Percentiles rank a stretch among this genome's conserved stretches.
Conservation (phyloP, 2,113 vertebrate genomes). For the Spilogale gracilis region DNA sequence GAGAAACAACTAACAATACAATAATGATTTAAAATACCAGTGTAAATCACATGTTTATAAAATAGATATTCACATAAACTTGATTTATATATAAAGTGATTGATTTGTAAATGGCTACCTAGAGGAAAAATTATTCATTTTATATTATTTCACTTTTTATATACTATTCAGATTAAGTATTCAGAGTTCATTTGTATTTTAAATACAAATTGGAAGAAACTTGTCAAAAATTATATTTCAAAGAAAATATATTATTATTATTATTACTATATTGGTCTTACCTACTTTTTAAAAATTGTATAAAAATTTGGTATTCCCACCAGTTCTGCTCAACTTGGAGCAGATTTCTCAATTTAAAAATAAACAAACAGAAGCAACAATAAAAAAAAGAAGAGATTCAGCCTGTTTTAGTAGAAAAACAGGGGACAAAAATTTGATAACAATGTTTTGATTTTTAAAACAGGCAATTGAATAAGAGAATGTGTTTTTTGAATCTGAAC, state of each 20-base stretch:
- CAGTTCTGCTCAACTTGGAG: neutral
- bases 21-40: neutral
- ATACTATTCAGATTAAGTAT: neutral
- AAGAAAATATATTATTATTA: neutral
- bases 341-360: slow-evolving; percentile 5
- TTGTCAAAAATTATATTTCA: neutral
- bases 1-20: neutral
- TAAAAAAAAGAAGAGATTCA: neutral
- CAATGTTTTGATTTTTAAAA: slow-evolving; percentile 20
- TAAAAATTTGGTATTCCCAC: neutral
- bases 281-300: neutral
- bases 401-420: neutral
- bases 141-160: neutral
- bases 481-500: slow-evolving; percentile 3
- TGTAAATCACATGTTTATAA: slow-evolving; percentile 30
- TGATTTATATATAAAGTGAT: neutral
- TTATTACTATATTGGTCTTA: neutral
- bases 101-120: slow-evolving; percentile 42
- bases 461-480: neutral
- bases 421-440: neutral
- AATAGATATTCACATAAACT: slow-evolving; percentile 37
- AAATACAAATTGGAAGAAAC: slow-evolving; percentile 17
- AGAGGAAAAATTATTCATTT: slow-evolving; percentile 25
- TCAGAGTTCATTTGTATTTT: neutral
- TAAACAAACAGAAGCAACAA: neutral